Evolutionary conservation across 2,113 vertebrate species (phyloP), one percentile per base, ranked within the genome.

Genomic region (Anser brachyrhynchus): DNA sequence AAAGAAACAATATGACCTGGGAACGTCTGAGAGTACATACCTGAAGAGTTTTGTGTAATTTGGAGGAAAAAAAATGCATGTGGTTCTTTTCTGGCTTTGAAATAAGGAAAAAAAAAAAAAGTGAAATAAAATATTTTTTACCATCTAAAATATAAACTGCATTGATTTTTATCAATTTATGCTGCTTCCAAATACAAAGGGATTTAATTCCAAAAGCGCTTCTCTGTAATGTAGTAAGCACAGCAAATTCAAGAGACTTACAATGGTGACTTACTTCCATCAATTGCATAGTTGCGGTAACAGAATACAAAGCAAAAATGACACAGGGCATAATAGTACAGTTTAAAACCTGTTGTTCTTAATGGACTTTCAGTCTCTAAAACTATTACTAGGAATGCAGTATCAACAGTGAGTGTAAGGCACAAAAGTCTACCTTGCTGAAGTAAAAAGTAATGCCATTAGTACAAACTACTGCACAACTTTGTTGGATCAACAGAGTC

Each of bases 81-180:
- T 28, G 35, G 10, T 17, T 59, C 31, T 72, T 73, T 92, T 61
- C 28, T 87, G 59, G 3, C 57, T 95, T 91, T 58, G 55, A 90
- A 94, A 71, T 26, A 4, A 8, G 41, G 10, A 64, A 70, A 82
- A 54, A 1, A 1, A 3, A 3, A 5, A 1, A 3, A 5, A 25
- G 7, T 28, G 20, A 41, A 59, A 61, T 33, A 17, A 85, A 82
- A 90, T 72, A 83, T 19, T 76, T 3, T 0, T 29, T 31, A 62
- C 2, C n/a, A 77, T 43, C 37, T 37, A 55, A 93, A 85, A 80
- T 64, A 39, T 75, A 35, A 84, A 72, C 20, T 57, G 39, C 5
- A 77, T 92, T 78, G 39, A 35, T 90, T 92, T 87, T 72, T 77
- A 23, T 61, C 29, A 57, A 39, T 89, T 90, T 31, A 74, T 58